Percentiles rank a stretch among this genome's conserved stretches.
Conservation (phyloP, 2,888 invertebrate genomes). For the Hirtodrosophila alboralis region DNA sequence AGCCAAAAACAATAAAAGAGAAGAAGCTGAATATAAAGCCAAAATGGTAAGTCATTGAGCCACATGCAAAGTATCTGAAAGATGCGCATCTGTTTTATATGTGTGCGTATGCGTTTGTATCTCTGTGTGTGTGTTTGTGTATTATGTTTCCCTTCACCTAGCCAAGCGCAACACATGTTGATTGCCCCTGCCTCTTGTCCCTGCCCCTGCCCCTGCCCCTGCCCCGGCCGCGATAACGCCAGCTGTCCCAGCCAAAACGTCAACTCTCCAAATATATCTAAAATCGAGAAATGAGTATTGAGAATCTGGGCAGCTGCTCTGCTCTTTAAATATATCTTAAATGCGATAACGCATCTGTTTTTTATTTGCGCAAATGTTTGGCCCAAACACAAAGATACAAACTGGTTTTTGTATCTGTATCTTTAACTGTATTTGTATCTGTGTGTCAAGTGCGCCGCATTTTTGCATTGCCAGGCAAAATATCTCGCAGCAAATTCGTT, state of each 20-base stretch:
- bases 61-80: slow-evolving; percentile 37
- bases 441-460: slow-evolving; percentile 43
- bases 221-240: slow-evolving; percentile 53
- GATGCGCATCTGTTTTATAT: slow-evolving; percentile 44
- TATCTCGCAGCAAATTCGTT: slow-evolving; percentile 35
- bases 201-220: too few species aligned
- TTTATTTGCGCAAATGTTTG: slow-evolving; percentile 68
- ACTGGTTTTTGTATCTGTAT: slow-evolving; percentile 10
- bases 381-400: slow-evolving; percentile 41
- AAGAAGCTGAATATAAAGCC: slow-evolving; percentile 8
- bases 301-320: slow-evolving; percentile 45
- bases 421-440: too few species aligned
- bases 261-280: slow-evolving; percentile 23
- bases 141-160: not conserved
- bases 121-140: slow-evolving; percentile 7
- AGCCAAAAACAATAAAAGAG: slow-evolving; percentile 5
- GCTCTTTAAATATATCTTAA: slow-evolving; percentile 43
- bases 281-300: too few species aligned
- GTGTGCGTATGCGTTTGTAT: too few species aligned
- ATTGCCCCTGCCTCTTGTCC: slow-evolving; percentile 65
- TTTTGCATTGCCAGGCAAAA: slow-evolving; percentile 44
- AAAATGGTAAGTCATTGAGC: slow-evolving; percentile 62
- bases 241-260: slow-evolving; percentile 62
- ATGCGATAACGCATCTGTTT: slow-evolving; percentile 66
- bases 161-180: slow-evolving; percentile 71